Conservation (phyloP, 2,888 invertebrate species). For the Trichogramma dendrolimi region DNA sequence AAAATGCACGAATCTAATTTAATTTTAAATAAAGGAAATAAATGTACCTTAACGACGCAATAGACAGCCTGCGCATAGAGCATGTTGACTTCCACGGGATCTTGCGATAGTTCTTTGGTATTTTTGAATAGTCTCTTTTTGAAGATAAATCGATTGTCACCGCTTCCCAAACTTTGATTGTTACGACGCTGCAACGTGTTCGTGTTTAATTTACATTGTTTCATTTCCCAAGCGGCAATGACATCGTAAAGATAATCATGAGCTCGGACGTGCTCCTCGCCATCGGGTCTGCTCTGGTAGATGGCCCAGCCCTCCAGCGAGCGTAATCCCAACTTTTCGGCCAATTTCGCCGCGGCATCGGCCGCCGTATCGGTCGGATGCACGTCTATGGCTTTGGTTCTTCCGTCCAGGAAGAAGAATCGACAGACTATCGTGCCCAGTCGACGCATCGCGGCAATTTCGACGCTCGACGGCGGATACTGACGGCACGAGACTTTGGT, state of each 20-base stretch:
- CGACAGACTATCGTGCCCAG: conserved; percentile 88
- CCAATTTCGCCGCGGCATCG: conserved; percentile 82
- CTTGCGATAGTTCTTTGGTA: conserved; percentile 85
- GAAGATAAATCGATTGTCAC: conserved; percentile 88
- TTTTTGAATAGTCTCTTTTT: conserved; percentile 85
- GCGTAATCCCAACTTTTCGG: conserved; percentile 79
- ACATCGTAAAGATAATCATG: conserved; percentile 92
- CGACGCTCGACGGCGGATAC: conserved; percentile 85
- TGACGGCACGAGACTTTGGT: conserved; percentile 77
- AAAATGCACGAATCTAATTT: background rate
- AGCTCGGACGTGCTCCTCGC: conserved; percentile 85
- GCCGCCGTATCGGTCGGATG: conserved; percentile 92
- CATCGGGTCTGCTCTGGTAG: conserved; percentile 81
- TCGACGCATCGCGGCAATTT: conserved; percentile 88
- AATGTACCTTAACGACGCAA: conserved; percentile 81
- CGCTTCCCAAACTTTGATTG: conserved; percentile 70
- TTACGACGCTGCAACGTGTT: conserved; percentile 56
- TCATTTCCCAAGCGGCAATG: conserved; percentile 91
- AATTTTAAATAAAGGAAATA: background rate
- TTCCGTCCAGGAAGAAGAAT: conserved; percentile 91
- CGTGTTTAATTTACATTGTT: conserved; percentile 58
- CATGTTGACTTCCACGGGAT: conserved; percentile 90
- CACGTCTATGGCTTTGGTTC: conserved; percentile 92
- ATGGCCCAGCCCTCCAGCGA: conserved; percentile 92
- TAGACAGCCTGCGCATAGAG: conserved; percentile 93